phyloP scores from a whole-genome alignment of 37 sponge, comb jelly and placozoan species.

The Lycopodina hypogea region DNA sequence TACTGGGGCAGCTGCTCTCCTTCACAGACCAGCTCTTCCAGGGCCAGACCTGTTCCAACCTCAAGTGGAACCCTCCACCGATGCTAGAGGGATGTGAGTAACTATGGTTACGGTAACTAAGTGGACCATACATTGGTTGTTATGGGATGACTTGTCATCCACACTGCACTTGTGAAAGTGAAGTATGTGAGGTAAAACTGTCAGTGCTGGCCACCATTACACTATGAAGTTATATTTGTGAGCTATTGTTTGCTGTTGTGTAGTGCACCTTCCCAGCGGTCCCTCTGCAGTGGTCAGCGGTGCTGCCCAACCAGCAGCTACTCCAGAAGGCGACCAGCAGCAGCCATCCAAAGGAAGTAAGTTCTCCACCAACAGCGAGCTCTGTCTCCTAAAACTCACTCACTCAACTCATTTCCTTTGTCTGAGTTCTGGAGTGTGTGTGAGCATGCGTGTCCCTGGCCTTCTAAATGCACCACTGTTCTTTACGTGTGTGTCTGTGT shows the following conservation, averaged over 20 bases:
- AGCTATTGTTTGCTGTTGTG: too few species aligned
- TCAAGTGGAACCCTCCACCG: conserved; percentile 72
- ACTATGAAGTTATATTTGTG: too few species aligned
- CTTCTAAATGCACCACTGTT: too few species aligned
- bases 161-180: too few species aligned
- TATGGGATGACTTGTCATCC: not conserved
- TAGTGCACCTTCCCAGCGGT: conserved; percentile 23
- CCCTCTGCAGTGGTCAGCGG: conserved; percentile 32
- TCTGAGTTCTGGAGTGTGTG: not conserved
- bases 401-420: not conserved
- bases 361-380: too few species aligned
- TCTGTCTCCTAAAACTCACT: not conserved
- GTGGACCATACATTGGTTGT: too few species aligned
- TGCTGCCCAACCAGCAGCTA: not conserved
- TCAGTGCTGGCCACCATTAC: too few species aligned
- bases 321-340: conserved; percentile 1
- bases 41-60: conserved; percentile 29
- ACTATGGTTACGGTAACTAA: too few species aligned
- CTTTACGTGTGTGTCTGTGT: too few species aligned
- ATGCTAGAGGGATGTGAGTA: conserved; percentile 27
- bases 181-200: not conserved
- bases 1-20: conserved; percentile 61
- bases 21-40: conserved; percentile 74
- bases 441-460: too few species aligned
- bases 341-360: conserved; percentile 18